Conservation (phyloP, 2,113 vertebrate genomes). For the Gymnorhina tibicen region DNA sequence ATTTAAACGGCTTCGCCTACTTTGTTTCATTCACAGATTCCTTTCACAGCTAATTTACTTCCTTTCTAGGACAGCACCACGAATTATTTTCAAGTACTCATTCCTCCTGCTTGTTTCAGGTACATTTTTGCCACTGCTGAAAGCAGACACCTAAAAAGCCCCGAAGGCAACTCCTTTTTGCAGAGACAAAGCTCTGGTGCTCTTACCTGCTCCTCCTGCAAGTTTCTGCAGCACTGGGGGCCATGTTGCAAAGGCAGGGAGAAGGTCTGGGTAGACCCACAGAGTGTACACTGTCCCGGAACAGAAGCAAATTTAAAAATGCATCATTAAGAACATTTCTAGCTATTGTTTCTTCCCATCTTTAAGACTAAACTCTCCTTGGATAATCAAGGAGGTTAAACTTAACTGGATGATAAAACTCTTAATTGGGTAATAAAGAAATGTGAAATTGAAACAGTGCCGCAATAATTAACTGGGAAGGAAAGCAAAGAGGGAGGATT, state of each 20-base stretch:
- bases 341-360: neutral
- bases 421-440: neutral
- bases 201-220: constrained; percentile 89
- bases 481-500: neutral
- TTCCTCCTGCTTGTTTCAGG: neutral
- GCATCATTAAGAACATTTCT: neutral
- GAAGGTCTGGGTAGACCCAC: constrained; percentile 84
- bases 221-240: constrained; percentile 88
- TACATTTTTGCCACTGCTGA: neutral
- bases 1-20: neutral
- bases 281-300: constrained; percentile 85
- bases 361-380: neutral
- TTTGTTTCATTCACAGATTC: neutral
- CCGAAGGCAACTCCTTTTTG: neutral
- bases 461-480: neutral
- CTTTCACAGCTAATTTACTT: neutral
- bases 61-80: neutral
- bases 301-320: neutral
- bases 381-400: neutral
- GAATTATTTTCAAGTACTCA: neutral
- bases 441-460: neutral
- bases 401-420: neutral
- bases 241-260: constrained; percentile 89
- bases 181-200: neutral
- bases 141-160: neutral